Evolutionary conservation across 2,888 invertebrate species (phyloP).

Genomic region (Patella ulyssiponensis): DNA sequence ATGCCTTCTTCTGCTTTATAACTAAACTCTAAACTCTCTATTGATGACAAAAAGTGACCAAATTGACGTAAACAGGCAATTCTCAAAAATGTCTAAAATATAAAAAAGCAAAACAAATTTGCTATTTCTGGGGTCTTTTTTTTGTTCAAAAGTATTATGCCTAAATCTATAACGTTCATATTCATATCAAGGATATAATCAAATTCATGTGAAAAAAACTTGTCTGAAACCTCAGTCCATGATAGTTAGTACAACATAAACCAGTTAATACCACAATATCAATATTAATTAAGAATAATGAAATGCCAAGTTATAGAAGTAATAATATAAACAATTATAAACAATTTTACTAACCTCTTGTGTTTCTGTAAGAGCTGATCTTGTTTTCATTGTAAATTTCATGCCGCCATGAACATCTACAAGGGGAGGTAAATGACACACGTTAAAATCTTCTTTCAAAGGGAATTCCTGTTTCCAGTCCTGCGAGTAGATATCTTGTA

Average conservation of each 20-base stretch:
- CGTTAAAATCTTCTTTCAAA: slow-evolving; percentile 65
- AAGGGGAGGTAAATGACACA: slow-evolving; percentile 66
- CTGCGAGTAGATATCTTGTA: slow-evolving; percentile 32
- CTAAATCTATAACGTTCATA: neutral
- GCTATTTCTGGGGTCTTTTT: neutral
- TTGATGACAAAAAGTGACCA: slow-evolving; percentile 80
- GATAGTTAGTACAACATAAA: too few species aligned
- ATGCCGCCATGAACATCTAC: slow-evolving; percentile 57
- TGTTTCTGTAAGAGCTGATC: slow-evolving; percentile 54
- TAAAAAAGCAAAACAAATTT: slow-evolving; percentile 15
- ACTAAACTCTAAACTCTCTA: slow-evolving; percentile 80
- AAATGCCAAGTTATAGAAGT: too few species aligned
- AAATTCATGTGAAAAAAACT: neutral
- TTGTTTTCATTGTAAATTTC: slow-evolving; percentile 54
- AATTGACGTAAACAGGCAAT: slow-evolving; percentile 85
- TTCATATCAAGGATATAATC: neutral
- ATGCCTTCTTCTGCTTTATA: slow-evolving; percentile 74
- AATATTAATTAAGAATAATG: too few species aligned
- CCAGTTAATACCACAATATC: neutral
- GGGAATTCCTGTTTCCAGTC: slow-evolving; percentile 63
- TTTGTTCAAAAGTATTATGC: neutral
- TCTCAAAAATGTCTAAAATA: slow-evolving; percentile 78
- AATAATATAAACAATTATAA: too few species aligned
- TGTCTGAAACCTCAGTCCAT: neutral
- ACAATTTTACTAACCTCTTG: slow-evolving; percentile 59